Evolutionary conservation across 2,888 invertebrate species (phyloP).

Genomic region (Drosophila neotestacea): DNA sequence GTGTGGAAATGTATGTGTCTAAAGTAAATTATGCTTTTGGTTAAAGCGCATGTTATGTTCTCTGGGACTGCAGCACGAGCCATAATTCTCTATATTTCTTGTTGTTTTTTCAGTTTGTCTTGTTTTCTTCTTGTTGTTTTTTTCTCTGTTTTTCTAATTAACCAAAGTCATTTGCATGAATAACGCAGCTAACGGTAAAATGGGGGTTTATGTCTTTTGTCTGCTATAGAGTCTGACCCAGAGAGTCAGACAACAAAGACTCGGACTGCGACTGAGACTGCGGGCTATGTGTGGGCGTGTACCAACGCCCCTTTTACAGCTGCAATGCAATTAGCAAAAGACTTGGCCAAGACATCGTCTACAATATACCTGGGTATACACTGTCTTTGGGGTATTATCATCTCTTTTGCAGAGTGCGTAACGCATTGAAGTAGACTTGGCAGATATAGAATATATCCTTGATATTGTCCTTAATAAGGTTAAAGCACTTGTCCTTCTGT

Average conservation of each 20-base stretch:
- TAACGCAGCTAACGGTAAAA: constrained; percentile 79
- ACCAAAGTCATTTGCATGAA: constrained; percentile 77
- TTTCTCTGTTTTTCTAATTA: constrained; percentile 65
- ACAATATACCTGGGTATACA: constrained; percentile 41
- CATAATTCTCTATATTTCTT: constrained; percentile 41
- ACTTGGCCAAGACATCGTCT: constrained; percentile 50
- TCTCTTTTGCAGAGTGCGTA: not conserved
- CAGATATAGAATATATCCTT: not conserved
- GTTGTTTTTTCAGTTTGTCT: constrained; percentile 22
- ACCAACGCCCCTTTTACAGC: constrained; percentile 67
- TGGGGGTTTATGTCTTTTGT: constrained; percentile 74
- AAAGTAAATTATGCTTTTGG: constrained; percentile 23
- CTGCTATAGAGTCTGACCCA: constrained; percentile 39
- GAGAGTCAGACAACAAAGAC: constrained; percentile 39
- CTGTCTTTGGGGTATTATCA: not conserved
- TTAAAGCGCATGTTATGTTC: constrained; percentile 35
- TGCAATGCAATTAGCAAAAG: constrained; percentile 76
- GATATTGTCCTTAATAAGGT: not conserved
- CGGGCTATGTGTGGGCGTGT: constrained; percentile 60
- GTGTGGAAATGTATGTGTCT: not conserved
- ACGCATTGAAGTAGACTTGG: not conserved
- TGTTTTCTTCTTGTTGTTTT: constrained; percentile 39
- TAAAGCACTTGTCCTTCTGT: no score
- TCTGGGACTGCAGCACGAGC: constrained; percentile 14
- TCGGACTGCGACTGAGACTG: constrained; percentile 8